phyloP scores from a whole-genome alignment of 2,113 vertebrate genomes.

The Hydrochoerus hydrochaeris region DNA sequence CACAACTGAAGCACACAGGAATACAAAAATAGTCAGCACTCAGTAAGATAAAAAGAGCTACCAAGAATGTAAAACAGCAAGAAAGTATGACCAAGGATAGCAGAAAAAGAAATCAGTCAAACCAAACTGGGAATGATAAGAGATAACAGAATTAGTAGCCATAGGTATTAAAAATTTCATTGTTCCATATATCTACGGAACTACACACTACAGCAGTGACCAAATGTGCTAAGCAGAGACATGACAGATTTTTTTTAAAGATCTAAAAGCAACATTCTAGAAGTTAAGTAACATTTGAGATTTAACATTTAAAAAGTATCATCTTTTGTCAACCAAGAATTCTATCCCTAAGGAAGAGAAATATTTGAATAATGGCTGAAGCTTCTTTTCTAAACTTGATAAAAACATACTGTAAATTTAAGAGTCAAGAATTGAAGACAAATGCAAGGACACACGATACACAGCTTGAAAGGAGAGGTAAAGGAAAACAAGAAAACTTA shows the following conservation, averaged over 20 bases:
- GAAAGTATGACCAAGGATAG: not conserved
- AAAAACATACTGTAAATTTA: not conserved
- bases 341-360: not conserved
- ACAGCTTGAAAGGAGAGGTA: not conserved
- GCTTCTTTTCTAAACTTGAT: not conserved
- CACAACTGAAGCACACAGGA: not conserved
- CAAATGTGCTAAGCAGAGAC: not conserved
- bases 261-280: slow-evolving; percentile 12
- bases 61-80: not conserved
- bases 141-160: not conserved
- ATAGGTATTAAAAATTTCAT: not conserved
- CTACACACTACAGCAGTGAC: not conserved
- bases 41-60: not conserved
- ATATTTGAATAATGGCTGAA: not conserved
- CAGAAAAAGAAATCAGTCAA: not conserved
- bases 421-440: not conserved
- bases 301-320: not conserved
- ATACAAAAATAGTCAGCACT: not conserved
- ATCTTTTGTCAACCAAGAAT: not conserved
- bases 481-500: not conserved
- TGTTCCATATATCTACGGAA: not conserved
- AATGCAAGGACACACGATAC: not conserved
- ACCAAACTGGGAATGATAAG: not conserved
- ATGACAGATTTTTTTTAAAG: not conserved
- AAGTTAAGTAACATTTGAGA: not conserved